Conservation (phyloP, 1,140 invertebrate species). For the Lysiphlebus fabarum region DNA sequence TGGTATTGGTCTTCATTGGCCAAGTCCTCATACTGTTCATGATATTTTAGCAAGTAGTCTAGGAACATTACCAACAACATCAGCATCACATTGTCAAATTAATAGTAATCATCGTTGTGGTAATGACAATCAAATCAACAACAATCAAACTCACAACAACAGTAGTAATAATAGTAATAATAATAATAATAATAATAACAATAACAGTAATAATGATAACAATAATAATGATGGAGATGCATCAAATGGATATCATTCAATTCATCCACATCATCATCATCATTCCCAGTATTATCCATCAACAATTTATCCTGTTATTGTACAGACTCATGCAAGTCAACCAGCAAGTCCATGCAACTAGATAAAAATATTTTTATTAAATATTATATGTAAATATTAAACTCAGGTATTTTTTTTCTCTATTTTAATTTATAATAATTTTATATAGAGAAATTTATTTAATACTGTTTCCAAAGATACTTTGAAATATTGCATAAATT, state of each 20-base stretch:
- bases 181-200: conserved; percentile 20
- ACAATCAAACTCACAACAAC: conserved; percentile 19
- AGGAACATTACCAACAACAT: conserved; percentile 34
- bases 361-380: conserved; percentile 2
- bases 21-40: conserved; percentile 67
- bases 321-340: conserved; percentile 40
- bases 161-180: conserved; percentile 20
- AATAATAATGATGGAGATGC: conserved; percentile 36
- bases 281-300: conserved; percentile 53
- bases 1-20: conserved; percentile 49
- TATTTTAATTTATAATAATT: not conserved
- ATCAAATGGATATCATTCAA: conserved; percentile 29
- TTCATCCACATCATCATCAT: conserved; percentile 26
- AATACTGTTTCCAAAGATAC: not conserved
- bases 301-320: conserved; percentile 39
- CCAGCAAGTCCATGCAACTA: conserved; percentile 48
- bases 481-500: too few relatives aligned
- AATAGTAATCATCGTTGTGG: conserved; percentile 32
- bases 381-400: not conserved
- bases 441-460: not conserved
- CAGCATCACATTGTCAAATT: conserved; percentile 32
- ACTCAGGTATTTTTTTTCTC: not conserved
- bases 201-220: conserved; percentile 11
- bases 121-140: conserved; percentile 4
- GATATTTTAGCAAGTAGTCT: conserved; percentile 62